These are phyloP conservation scores for Apodemus speciosus DNA, from an alignment of 2,113 vertebrate species.

Conservation along the genomic window DNA sequence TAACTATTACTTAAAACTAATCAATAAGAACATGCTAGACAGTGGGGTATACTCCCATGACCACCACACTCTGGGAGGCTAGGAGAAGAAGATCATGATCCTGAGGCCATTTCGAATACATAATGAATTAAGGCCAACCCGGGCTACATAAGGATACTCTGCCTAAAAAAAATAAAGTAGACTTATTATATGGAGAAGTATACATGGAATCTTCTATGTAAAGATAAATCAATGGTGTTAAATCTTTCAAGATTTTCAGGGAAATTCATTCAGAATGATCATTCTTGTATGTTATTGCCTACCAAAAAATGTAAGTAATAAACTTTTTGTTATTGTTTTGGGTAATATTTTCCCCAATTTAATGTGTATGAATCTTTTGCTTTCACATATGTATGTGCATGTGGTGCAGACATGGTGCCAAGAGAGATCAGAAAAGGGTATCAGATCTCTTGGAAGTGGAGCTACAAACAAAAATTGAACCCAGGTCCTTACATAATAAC, in stretches of 20 bases:
- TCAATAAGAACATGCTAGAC: background rate
- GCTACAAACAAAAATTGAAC: background rate
- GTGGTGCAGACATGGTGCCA: background rate
- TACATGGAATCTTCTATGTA: background rate
- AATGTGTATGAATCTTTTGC: background rate
- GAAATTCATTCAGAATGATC: constrained; percentile 2
- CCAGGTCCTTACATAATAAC: background rate
- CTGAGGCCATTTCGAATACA: background rate
- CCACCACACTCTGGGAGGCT: background rate
- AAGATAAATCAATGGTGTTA: background rate
- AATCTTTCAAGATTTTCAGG: constrained; percentile 50
- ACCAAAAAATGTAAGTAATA: constrained; percentile 29
- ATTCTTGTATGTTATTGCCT: background rate
- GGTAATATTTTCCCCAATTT: background rate
- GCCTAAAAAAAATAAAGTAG: background rate
- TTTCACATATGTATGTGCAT: background rate
- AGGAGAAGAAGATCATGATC: background rate
- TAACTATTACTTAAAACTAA: constrained; percentile 38
- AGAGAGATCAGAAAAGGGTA: background rate
- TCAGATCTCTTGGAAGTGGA: background rate
- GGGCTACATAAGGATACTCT: background rate
- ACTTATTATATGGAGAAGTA: too few species aligned
- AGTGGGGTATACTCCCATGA: background rate
- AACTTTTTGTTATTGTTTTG: background rate
- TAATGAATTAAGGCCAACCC: background rate